Percentiles rank a stretch among this genome's conserved stretches.
Conservation (phyloP, 2,888 invertebrate genomes). For the Synergus umbraculus region DNA sequence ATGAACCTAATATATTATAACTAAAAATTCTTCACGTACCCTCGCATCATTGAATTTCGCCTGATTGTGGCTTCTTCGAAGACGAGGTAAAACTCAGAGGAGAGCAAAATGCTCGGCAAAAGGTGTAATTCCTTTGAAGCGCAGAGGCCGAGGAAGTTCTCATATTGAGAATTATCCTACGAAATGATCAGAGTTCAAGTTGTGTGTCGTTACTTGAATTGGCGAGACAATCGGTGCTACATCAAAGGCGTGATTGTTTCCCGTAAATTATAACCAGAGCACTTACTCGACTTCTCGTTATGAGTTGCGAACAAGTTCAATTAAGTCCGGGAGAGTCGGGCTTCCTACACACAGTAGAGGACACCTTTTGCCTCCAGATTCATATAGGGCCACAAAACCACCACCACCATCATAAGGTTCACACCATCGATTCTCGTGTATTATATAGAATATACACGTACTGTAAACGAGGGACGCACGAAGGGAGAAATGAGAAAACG, state of each 20-base stretch:
- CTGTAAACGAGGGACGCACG: no score
- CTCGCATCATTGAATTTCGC: neutral
- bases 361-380: conserved; percentile 41
- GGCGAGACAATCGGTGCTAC: conserved; percentile 61
- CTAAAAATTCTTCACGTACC: neutral
- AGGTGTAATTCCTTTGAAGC: conserved; percentile 30
- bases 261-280: conserved; percentile 76
- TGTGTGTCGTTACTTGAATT: conserved; percentile 29
- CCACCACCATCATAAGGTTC: neutral
- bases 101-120: neutral
- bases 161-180: conserved; percentile 18
- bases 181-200: conserved; percentile 37
- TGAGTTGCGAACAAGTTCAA: conserved; percentile 77
- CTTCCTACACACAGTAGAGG: conserved; percentile 65
- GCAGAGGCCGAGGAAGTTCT: conserved; percentile 36
- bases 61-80: conserved; percentile 18
- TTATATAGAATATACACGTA: conserved; percentile 30
- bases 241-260: conserved; percentile 77
- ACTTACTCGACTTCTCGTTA: conserved; percentile 77
- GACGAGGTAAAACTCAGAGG: neutral
- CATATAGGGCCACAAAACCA: conserved; percentile 5
- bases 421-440: conserved; percentile 41
- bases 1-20: neutral
- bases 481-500: no score
- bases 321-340: conserved; percentile 71